Conservation (phyloP, 1,140 invertebrate species). For the Orius insidiosus region DNA sequence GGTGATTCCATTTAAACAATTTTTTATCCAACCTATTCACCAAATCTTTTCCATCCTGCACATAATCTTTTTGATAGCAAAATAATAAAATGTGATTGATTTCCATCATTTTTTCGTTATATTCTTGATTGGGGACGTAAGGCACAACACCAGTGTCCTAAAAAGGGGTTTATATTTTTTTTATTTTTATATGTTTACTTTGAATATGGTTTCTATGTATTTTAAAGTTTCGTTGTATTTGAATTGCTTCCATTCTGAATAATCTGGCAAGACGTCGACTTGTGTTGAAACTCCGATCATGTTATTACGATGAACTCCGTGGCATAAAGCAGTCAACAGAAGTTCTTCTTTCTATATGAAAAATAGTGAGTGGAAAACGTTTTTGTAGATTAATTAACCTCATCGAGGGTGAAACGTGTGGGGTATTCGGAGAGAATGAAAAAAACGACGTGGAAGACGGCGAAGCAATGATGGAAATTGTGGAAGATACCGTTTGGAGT, state of each 20-base stretch:
- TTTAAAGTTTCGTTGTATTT: slow-evolving; percentile 6
- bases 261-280: no score
- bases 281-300: slow-evolving; percentile 2
- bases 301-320: not conserved
- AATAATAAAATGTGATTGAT: not conserved
- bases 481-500: slow-evolving; percentile 4
- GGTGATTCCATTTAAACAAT: slow-evolving; percentile 8
- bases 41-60: not conserved
- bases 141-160: slow-evolving; percentile 4
- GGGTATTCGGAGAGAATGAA: slow-evolving; percentile 3
- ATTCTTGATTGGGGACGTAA: slow-evolving; percentile 2
- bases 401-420: not conserved
- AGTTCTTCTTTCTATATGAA: slow-evolving; percentile 7
- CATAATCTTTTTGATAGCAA: slow-evolving; percentile 6
- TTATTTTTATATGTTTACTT: not conserved
- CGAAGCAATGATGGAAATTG: slow-evolving; percentile 8
- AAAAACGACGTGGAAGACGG: not conserved
- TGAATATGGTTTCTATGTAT: slow-evolving; percentile 6
- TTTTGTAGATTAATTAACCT: not conserved
- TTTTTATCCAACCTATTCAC: not conserved
- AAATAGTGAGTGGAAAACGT: not conserved
- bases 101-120: slow-evolving; percentile 2
- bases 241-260: slow-evolving; percentile 5
- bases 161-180: not conserved
- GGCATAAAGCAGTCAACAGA: slow-evolving; percentile 5